phyloP scores from a whole-genome alignment of 2,888 invertebrate genomes.

The Eupithecia pulchellata region DNA sequence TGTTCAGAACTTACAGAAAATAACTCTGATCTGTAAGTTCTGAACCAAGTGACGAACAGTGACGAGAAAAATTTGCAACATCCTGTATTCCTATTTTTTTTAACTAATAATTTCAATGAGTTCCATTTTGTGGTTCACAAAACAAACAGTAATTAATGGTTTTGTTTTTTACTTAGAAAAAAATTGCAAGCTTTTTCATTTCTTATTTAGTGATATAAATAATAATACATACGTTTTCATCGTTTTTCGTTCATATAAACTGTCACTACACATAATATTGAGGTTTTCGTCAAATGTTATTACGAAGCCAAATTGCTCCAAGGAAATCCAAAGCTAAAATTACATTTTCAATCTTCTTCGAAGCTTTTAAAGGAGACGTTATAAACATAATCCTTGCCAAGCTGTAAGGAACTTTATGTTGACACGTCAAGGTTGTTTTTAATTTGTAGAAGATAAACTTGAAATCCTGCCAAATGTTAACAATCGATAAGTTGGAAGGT shows the following conservation, averaged over 20 bases:
- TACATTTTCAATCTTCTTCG: conserved; percentile 20
- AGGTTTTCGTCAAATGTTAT: not conserved
- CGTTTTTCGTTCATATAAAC: not conserved
- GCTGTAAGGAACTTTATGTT: not conserved
- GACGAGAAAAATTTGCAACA: no score
- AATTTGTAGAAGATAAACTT: conserved; percentile 18
- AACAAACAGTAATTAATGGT: no score
- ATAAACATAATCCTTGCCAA: conserved; percentile 5
- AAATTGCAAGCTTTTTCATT: no score
- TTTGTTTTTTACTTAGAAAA: no score
- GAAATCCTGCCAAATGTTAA: conserved; percentile 40
- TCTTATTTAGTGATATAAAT: not conserved
- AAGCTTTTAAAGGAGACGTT: conserved; percentile 9
- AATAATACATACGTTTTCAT: not conserved
- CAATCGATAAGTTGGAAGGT: conserved; percentile 39
- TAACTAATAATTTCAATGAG: no score
- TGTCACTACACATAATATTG: not conserved
- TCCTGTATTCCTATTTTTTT: no score
- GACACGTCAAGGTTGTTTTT: conserved; percentile 17
- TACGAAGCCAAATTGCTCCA: conserved; percentile 8
- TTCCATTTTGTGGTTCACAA: no score
- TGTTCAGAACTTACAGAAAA: no score
- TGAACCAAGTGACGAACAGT: no score
- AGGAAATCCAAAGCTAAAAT: conserved; percentile 9
- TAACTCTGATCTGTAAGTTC: no score